Percentiles rank a stretch among this genome's conserved stretches.
phyloP scores from a whole-genome alignment of 30 jellyfish, hydroid and myxozoan genomes.

The Hydra vulgaris region DNA sequence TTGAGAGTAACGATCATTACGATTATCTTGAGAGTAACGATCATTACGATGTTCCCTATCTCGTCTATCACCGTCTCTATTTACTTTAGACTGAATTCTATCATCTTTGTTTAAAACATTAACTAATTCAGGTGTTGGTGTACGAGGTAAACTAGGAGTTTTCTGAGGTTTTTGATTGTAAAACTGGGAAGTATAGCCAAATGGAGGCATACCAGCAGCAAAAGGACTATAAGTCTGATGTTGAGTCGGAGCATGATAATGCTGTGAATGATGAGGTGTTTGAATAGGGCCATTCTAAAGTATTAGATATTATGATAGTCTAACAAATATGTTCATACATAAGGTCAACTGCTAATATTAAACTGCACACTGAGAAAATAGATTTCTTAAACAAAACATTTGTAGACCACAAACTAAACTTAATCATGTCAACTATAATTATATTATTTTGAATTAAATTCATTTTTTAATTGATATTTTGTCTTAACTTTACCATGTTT shows the following conservation, averaged over 20 bases:
- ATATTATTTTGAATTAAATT: no score
- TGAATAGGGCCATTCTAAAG: constrained; percentile 66
- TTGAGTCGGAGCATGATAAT: constrained; percentile 48
- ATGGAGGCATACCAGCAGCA: constrained; percentile 71
- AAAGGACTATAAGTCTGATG: constrained; percentile 69
- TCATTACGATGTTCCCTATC: neutral
- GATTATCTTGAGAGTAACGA: constrained; percentile 15
- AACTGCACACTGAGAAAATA: no score
- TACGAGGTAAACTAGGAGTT: constrained; percentile 29
- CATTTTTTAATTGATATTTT: no score
- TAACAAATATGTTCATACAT: neutral
- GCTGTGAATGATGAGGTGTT: constrained; percentile 41
- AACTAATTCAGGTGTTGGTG: constrained; percentile 25
- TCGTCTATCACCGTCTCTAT: constrained; percentile 9
- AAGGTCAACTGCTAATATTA: no score
- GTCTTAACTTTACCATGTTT: no score
- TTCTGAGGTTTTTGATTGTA: constrained; percentile 6
- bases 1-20: neutral
- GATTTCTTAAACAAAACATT: no score
- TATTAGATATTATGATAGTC: no score
- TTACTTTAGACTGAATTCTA: constrained; percentile 6
- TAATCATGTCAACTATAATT: no score
- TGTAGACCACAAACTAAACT: no score
- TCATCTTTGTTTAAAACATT: constrained; percentile 1
- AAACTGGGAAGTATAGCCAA: constrained; percentile 52